These are phyloP conservation scores for Heliconius eleuchia DNA, from an alignment of 1,140 invertebrate species.

Conservation along the genomic window DNA sequence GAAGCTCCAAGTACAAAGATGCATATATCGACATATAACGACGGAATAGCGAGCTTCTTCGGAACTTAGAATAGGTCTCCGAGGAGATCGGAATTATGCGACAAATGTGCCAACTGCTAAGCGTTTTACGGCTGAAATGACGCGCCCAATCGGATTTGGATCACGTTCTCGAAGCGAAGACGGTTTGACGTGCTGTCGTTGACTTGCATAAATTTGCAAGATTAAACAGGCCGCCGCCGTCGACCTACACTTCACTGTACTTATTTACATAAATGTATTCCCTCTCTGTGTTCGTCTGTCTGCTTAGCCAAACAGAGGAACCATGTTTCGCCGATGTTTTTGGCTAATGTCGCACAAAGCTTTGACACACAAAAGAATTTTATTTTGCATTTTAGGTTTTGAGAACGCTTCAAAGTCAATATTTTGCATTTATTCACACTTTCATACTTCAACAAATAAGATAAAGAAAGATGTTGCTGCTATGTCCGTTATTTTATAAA, in stretches of 20 bases:
- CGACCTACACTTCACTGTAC: slow-evolving; percentile 38
- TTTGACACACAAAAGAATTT: slow-evolving; percentile 2
- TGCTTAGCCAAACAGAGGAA: not conserved
- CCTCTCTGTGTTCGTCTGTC: slow-evolving; percentile 44
- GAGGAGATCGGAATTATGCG: slow-evolving; percentile 66
- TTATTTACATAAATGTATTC: slow-evolving; percentile 70
- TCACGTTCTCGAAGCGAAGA: slow-evolving; percentile 71
- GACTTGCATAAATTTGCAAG: slow-evolving; percentile 78
- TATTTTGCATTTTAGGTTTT: slow-evolving; percentile 12
- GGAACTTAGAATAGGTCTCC: slow-evolving; percentile 54
- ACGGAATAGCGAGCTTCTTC: slow-evolving; percentile 60
- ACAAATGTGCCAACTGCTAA: slow-evolving; percentile 73
- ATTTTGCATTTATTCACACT: not conserved
- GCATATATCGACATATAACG: slow-evolving; percentile 37
- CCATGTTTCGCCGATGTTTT: not conserved
- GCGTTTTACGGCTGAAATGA: slow-evolving; percentile 72
- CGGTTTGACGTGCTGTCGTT: slow-evolving; percentile 72
- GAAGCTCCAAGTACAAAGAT: slow-evolving; percentile 18
- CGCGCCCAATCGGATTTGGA: slow-evolving; percentile 74
- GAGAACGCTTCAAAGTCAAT: not conserved
- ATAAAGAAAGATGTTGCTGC: not conserved
- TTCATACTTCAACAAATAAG: not conserved
- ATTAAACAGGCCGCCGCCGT: slow-evolving; percentile 59
- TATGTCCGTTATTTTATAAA: not conserved
- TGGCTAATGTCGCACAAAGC: slow-evolving; percentile 12